Evolutionary conservation across 2,113 vertebrate genomes (phyloP), one percentile per base, ranked within the genome.

Genomic region (Microtus montanus): DNA sequence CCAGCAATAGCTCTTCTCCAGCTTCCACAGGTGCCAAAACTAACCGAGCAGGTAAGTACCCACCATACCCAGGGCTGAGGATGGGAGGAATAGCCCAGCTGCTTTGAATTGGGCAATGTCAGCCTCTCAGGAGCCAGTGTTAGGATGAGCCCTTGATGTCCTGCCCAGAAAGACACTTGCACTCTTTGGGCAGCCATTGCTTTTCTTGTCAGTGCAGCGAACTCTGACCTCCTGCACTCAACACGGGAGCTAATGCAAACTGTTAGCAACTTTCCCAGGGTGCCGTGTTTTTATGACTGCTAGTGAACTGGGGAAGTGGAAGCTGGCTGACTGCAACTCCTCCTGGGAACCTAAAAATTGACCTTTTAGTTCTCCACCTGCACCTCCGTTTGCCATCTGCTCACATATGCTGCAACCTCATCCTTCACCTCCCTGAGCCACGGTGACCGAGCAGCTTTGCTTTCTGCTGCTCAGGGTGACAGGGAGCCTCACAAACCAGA

Each of bases 1-100:
- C 99, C 94, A 99, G 99, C 96, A 99, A 99, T 95, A 98, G 98
- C 92, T 98, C 99, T 89, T 97, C 99, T 0, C 98, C 98, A 0
- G 97, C 96, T 41, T 98, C 98, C 17, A 97, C 98, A 92, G 97
- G 98, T 97, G 97, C 99, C 98, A 99, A 99, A 98, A 97, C 98
- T 7, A 95, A 96, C 8, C 98, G 99, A 68, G 98, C 98, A 58
- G 99, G 99, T 99, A 95, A 98, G 98, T 90, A 0, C 0, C 24
- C 38, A 33, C 71, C 20, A 1, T 10, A 66, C 26, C 1, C 1
- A 28, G 2, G 74, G 15, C 17, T 6, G n/a, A 28, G 64, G 35
- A 35, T 0, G 5, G 61, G 49, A 52, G 22, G 5, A 1, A 20
- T 58, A 58, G 58, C 58, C 58, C 58, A 58, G 58, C 58, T 58